phyloP scores from a whole-genome alignment of 2,888 invertebrate genomes.

The Hypselothyrea guttata region DNA sequence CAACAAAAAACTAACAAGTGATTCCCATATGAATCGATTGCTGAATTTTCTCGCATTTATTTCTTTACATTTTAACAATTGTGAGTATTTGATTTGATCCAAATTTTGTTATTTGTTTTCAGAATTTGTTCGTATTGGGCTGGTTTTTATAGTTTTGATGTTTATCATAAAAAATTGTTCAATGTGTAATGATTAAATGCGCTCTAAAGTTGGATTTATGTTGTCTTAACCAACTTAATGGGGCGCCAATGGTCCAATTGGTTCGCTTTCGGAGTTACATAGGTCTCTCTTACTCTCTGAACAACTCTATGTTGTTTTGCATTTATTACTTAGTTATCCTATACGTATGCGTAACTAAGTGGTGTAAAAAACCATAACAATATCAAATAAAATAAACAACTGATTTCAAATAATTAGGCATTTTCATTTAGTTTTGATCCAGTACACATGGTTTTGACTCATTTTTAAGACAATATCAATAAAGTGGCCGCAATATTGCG shows the following conservation, averaged over 20 bases:
- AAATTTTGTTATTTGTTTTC: background rate
- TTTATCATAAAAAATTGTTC: conserved; percentile 39
- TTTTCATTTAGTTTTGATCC: conserved; percentile 73
- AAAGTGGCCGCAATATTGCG: no score
- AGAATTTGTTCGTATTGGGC: conserved; percentile 1
- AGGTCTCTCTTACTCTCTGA: conserved; percentile 24
- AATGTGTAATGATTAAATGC: conserved; percentile 10
- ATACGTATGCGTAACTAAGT: conserved; percentile 55
- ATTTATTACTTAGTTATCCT: conserved; percentile 66
- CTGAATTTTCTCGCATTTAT: conserved; percentile 10
- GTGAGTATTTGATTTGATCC: conserved; percentile 10
- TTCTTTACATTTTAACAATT: conserved; percentile 19
- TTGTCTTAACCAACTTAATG: conserved; percentile 18
- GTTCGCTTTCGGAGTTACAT: conserved; percentile 37
- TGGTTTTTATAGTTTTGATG: conserved; percentile 32
- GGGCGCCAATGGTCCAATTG: conserved; percentile 44
- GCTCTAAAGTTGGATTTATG: conserved; percentile 26
- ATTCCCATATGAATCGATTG: conserved; percentile 9
- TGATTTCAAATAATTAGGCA: no score
- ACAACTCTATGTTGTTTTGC: conserved; percentile 8
- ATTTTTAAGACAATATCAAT: no score
- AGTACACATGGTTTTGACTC: no score
- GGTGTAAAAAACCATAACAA: conserved; percentile 50
- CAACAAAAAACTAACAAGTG: conserved; percentile 29
- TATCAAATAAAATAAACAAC: conserved; percentile 33